Percentiles rank a stretch among this genome's conserved stretches.
Conservation (phyloP, 2,797 vertebrate species). For the Chloroceryle inda region DNA sequence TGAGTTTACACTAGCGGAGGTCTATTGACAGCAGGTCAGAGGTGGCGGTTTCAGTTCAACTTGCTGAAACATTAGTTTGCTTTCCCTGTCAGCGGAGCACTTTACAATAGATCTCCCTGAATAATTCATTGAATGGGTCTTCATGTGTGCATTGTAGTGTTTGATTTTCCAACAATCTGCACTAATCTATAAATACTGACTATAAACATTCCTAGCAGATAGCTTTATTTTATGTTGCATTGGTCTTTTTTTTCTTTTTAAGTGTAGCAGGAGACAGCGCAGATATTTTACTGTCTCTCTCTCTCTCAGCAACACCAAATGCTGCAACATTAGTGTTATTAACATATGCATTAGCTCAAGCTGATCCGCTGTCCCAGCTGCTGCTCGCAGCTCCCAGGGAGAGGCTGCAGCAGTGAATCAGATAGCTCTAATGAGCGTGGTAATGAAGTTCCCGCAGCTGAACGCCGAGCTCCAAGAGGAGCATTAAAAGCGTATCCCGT, state of each 20-base stretch:
- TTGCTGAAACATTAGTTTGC: background rate
- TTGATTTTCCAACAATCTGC: conserved; percentile 32
- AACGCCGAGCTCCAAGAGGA: conserved; percentile 30
- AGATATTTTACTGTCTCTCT: conserved; percentile 61
- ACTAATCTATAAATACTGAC: conserved; percentile 64
- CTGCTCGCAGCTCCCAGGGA: conserved; percentile 42
- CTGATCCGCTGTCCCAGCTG: conserved; percentile 52
- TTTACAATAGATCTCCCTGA: conserved; percentile 32
- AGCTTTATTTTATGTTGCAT: conserved; percentile 49
- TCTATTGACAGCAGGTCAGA: background rate
- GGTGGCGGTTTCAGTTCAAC: background rate
- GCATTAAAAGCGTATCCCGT: conserved; percentile 44
- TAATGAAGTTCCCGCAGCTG: conserved; percentile 78
- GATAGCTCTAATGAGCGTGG: conserved; percentile 65
- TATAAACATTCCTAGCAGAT: conserved; percentile 56
- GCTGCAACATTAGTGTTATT: conserved; percentile 64
- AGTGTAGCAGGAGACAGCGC: conserved; percentile 37
- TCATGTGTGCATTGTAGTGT: background rate
- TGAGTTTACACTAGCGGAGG: fast-evolving
- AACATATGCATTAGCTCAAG: conserved; percentile 71
- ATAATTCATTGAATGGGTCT: conserved; percentile 41
- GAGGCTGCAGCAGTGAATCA: conserved; percentile 65
- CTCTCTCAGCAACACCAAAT: conserved; percentile 64
- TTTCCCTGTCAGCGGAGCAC: background rate
- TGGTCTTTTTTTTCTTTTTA: background rate